These are phyloP conservation scores for Porites lutea DNA, from an alignment of 64 coral and sea anemone genomes.

Conservation along the genomic window DNA sequence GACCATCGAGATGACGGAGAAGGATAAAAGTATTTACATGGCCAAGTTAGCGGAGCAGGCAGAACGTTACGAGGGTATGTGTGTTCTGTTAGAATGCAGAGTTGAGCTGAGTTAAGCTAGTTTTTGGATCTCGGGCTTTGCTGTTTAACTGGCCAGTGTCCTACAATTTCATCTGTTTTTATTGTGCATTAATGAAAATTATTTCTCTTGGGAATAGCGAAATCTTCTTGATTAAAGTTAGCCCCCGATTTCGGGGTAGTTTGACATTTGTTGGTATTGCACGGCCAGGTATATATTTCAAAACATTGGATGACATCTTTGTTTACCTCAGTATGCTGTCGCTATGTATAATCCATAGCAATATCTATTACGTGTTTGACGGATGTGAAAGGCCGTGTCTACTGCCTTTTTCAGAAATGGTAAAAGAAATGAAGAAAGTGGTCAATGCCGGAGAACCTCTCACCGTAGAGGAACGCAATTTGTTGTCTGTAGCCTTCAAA, in stretches of 20 bases:
- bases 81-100: background rate
- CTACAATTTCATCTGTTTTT: background rate
- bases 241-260: background rate
- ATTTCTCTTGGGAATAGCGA: background rate
- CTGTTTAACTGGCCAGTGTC: background rate
- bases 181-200: background rate
- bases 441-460: slow-evolving; percentile 64
- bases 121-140: background rate
- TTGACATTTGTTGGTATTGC: background rate
- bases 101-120: slow-evolving; percentile 4
- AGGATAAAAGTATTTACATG: slow-evolving; percentile 76
- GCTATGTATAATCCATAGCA: background rate
- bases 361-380: background rate
- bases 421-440: slow-evolving; percentile 85
- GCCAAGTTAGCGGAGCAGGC: slow-evolving; percentile 97
- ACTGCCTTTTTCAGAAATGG: slow-evolving; percentile 79
- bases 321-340: background rate
- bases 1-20: slow-evolving; percentile 72
- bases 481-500: slow-evolving; percentile 98
- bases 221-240: background rate
- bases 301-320: background rate
- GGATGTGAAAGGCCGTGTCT: background rate
- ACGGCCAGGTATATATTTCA: background rate
- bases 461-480: slow-evolving; percentile 90
- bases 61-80: slow-evolving; percentile 93